Conservation (phyloP, 2,888 invertebrate species). For the Polietes domitor region DNA sequence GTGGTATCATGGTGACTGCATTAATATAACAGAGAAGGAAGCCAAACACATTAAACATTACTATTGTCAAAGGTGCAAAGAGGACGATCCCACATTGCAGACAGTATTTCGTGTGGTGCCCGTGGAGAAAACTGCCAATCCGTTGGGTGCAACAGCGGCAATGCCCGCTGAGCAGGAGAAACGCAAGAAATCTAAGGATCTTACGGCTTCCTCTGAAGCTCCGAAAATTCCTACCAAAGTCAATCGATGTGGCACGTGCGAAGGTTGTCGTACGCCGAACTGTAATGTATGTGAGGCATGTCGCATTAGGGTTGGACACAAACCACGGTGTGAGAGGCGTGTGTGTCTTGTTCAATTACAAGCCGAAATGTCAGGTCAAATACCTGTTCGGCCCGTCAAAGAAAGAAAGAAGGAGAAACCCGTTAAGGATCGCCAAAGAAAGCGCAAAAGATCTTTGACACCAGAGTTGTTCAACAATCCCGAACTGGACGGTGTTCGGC, state of each 20-base stretch:
- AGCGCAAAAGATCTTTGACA: conserved; percentile 75
- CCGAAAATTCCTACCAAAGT: conserved; percentile 39
- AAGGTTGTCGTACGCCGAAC: conserved; percentile 83
- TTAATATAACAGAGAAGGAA: conserved; percentile 95
- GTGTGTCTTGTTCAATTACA: conserved; percentile 78
- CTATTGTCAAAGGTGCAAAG: conserved; percentile 92
- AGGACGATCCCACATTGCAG: conserved; percentile 90
- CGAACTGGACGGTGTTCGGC: conserved; percentile 85
- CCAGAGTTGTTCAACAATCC: conserved; percentile 79
- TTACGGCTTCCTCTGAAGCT: not conserved
- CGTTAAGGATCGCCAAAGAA: conserved; percentile 73
- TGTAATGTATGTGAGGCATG: conserved; percentile 80
- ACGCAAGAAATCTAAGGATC: conserved; percentile 71
- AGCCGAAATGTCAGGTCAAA: conserved; percentile 47
- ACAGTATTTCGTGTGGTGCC: conserved; percentile 81
- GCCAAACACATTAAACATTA: conserved; percentile 96
- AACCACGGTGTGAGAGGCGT: conserved; percentile 82
- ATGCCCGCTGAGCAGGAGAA: conserved; percentile 61
- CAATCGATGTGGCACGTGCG: conserved; percentile 87
- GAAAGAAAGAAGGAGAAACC: conserved; percentile 72
- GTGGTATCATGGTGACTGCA: conserved; percentile 99
- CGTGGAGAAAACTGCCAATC: conserved; percentile 72
- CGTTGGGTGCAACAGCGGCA: conserved; percentile 56
- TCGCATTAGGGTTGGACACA: conserved; percentile 77
- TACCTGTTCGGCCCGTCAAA: conserved; percentile 17